Conservation (phyloP, 2,888 invertebrate genomes). For the Onchidella celtica region DNA sequence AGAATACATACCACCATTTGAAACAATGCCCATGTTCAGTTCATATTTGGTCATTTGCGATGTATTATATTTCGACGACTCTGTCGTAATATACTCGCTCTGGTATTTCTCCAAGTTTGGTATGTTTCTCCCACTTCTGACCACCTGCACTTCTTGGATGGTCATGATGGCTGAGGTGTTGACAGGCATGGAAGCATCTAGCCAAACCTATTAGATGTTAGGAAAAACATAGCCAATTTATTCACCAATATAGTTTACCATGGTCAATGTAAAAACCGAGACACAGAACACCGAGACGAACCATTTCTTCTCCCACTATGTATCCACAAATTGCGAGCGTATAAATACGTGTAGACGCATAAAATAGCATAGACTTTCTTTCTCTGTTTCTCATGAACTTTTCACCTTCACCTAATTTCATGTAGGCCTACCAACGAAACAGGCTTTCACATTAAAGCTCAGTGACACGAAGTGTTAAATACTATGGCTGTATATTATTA, state of each 20-base stretch:
- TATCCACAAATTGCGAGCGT: too few relatives aligned
- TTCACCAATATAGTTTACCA: neutral
- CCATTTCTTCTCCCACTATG: too few relatives aligned
- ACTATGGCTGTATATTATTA: too few relatives aligned
- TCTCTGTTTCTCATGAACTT: too few relatives aligned
- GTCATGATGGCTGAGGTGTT: slow-evolving; percentile 66
- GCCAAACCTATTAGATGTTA: slow-evolving; percentile 49
- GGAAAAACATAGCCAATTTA: too few relatives aligned
- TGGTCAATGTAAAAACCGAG: neutral
- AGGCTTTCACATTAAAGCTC: too few relatives aligned
- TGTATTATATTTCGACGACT: slow-evolving; percentile 58
- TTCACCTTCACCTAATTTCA: too few relatives aligned
- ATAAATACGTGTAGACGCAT: neutral
- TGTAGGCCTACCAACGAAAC: too few relatives aligned
- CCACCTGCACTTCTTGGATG: slow-evolving; percentile 58
- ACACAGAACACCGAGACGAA: too few relatives aligned
- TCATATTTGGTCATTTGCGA: slow-evolving; percentile 65
- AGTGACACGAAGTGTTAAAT: too few relatives aligned
- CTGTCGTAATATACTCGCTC: slow-evolving; percentile 53
- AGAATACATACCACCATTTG: slow-evolving; percentile 71
- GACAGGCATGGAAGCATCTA: slow-evolving; percentile 65
- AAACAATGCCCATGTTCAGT: slow-evolving; percentile 68
- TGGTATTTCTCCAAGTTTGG: slow-evolving; percentile 49
- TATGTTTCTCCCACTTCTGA: slow-evolving; percentile 54
- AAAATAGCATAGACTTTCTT: neutral